Conservation (phyloP, 2,797 vertebrate species). For the Hippopotamyrus pictus region DNA sequence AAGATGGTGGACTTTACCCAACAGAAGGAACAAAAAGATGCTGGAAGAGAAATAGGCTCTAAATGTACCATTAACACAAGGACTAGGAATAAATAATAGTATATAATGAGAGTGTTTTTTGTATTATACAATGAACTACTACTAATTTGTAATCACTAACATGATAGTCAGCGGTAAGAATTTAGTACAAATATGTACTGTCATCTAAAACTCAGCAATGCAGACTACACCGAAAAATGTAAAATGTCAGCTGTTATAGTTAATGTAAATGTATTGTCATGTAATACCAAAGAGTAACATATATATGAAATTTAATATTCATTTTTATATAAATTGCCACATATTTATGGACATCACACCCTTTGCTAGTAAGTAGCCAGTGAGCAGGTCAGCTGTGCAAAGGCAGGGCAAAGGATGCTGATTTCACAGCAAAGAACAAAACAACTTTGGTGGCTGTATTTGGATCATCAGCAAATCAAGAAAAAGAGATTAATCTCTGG, state of each 20-base stretch:
- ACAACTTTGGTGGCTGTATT: neutral
- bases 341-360: neutral
- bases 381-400: neutral
- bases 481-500: neutral
- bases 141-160: neutral
- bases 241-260: neutral
- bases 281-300: neutral
- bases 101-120: neutral
- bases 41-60: neutral
- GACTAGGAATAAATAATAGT: neutral
- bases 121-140: neutral
- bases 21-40: neutral
- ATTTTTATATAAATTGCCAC: neutral
- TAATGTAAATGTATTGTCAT: neutral
- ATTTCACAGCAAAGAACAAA: neutral
- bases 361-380: neutral
- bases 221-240: neutral
- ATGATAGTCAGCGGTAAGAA: neutral
- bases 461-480: neutral
- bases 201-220: neutral
- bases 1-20: neutral
- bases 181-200: neutral
- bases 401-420: neutral
- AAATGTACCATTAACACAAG: neutral
- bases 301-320: neutral